phyloP scores from a whole-genome alignment of 2,113 vertebrate species.

The Candoia aspera region DNA sequence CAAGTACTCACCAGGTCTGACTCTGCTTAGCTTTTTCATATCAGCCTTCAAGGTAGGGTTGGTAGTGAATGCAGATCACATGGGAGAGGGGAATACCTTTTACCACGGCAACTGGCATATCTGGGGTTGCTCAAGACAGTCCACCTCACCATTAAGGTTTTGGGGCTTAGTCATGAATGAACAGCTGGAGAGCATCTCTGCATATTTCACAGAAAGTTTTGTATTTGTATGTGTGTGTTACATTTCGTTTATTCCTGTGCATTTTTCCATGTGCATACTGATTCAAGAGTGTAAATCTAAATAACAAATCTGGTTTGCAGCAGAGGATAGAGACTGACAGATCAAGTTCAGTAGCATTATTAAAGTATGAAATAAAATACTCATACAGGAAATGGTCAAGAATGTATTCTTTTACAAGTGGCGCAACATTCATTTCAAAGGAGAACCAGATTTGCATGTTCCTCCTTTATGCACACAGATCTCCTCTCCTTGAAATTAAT shows the following conservation, averaged over 20 bases:
- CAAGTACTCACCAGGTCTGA: background rate
- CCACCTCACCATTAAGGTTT: background rate
- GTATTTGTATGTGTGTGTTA: background rate
- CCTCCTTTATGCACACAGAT: background rate
- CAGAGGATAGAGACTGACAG: background rate
- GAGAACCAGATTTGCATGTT: background rate
- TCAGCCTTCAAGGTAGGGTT: background rate
- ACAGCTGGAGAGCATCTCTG: background rate
- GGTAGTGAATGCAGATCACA: background rate
- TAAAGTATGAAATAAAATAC: background rate
- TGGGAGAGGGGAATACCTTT: background rate
- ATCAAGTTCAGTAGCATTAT: background rate
- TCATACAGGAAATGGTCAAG: background rate
- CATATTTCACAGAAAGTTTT: background rate
- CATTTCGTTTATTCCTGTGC: background rate
- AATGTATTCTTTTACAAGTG: background rate
- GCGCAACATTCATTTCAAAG: background rate
- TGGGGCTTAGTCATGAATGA: background rate
- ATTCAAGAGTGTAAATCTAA: slow-evolving; percentile 12
- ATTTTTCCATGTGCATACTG: background rate
- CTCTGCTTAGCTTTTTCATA: background rate
- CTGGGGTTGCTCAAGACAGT: background rate
- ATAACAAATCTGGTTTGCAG: background rate
- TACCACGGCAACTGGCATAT: background rate
- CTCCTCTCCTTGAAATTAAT: background rate